Percentiles rank a stretch among this genome's conserved stretches.
These are phyloP conservation scores for Cactoblastis cactorum DNA, from an alignment of 2,888 invertebrate species.

Conservation along the genomic window DNA sequence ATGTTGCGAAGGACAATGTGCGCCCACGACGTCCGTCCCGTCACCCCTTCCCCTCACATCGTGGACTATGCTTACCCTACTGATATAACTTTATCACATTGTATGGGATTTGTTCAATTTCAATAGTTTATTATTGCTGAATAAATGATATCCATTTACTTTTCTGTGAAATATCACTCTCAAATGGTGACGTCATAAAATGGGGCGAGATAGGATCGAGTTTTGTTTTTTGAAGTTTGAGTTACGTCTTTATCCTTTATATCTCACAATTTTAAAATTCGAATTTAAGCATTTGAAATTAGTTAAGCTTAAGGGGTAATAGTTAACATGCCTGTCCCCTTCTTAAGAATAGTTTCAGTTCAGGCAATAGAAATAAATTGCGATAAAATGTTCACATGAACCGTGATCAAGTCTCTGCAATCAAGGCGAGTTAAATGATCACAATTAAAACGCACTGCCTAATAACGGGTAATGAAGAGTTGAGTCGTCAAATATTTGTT, in stretches of 20 bases:
- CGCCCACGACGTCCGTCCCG: slow-evolving; percentile 63
- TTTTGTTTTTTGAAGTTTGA: too few relatives aligned
- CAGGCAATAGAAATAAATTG: slow-evolving; percentile 9
- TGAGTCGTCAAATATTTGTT: slow-evolving; percentile 69
- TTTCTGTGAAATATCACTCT: too few relatives aligned
- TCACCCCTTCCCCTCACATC: slow-evolving; percentile 26
- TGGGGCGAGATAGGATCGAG: too few relatives aligned
- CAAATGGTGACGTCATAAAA: too few relatives aligned
- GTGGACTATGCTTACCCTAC: slow-evolving; percentile 8
- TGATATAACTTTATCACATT: slow-evolving; percentile 9
- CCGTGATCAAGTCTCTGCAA: slow-evolving; percentile 16
- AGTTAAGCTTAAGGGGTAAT: too few relatives aligned
- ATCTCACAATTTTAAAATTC: too few relatives aligned
- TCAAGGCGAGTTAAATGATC: slow-evolving; percentile 27
- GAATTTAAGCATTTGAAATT: background rate
- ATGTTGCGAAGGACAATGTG: slow-evolving; percentile 63
- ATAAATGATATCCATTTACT: too few relatives aligned
- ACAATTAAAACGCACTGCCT: slow-evolving; percentile 61
- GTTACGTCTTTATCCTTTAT: too few relatives aligned
- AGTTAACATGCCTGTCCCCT: too few relatives aligned
- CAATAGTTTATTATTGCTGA: background rate
- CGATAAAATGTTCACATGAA: slow-evolving; percentile 11
- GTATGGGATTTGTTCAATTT: background rate
- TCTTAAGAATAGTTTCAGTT: too few relatives aligned
- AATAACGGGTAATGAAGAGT: slow-evolving; percentile 72